Evolutionary conservation across 37 sponge, comb jelly and placozoan genomes (phyloP), one percentile per base, ranked within the genome.

Genomic region (Eunapius fragilis): DNA sequence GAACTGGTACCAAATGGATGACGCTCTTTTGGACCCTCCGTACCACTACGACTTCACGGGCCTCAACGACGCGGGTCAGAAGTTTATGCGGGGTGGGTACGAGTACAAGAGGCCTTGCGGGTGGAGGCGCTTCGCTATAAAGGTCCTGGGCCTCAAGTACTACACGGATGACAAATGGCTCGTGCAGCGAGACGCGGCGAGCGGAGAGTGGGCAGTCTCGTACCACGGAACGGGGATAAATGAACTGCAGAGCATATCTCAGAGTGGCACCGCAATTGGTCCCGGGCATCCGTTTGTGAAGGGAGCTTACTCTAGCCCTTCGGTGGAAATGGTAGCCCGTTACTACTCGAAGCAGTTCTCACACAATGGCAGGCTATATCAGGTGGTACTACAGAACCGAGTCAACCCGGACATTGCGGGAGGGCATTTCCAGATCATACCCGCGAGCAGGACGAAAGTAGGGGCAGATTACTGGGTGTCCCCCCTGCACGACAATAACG

Each of bases 31-130:
- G 25, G 75, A 49, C 36, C 84, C 84, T 28, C 28, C 28, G 28
- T 84, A 48, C 48, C 81, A 84, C 72, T 89, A 84, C 71, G 81
- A 89, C 58, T 84, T 79, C 84, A 78, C 88, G 10, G 22, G 35
- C 30, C 28, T 81, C 23, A 28, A 50, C 19, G 88, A 88, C 73
- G 88, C 25, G 28, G 74, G 76, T 7, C 83, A 67, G 12, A 74
- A 58, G 77, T 82, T 50, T 45, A 74, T 68, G 76, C 28, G 88
- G 25, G 88, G 88, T 41, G 88, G 82, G 9, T 76, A 82, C 45
- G 70, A 49, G 73, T 88, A 82, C 82, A 36, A 88, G 19, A 25
- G 88, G 26, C 88, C 88, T 1, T 88, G 34, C 50, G 88, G 88
- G 7, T 88, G 88, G 88, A 88, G 38, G 45, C 31, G 82, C 26